Evolutionary conservation across 2,888 invertebrate genomes (phyloP).

Genomic region (Anaspis maculata): DNA sequence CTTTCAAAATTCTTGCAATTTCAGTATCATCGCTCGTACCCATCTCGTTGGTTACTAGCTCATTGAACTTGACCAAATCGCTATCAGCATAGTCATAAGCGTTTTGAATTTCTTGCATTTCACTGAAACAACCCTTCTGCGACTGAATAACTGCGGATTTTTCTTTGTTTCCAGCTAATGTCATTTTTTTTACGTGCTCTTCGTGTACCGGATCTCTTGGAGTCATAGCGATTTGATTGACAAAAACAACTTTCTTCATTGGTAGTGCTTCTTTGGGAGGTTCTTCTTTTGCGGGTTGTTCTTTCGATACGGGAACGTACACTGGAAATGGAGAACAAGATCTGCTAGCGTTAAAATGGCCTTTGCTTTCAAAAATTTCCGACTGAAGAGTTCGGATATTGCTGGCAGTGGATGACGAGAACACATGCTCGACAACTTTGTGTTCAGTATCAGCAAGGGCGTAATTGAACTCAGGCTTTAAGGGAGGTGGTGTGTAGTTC

Average conservation of each 20-base stretch:
- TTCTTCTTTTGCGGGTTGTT: constrained; percentile 3
- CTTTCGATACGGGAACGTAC: constrained; percentile 28
- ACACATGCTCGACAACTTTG: constrained; percentile 28
- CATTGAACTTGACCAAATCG: constrained; percentile 12
- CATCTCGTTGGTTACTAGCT: constrained; percentile 13
- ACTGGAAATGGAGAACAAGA: constrained; percentile 32
- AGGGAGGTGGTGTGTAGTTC: constrained; percentile 12
- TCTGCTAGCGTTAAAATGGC: constrained; percentile 36
- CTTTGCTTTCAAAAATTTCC: constrained; percentile 38
- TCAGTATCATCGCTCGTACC: constrained; percentile 14
- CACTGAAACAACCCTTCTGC: constrained; percentile 33
- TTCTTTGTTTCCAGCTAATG: constrained; percentile 24
- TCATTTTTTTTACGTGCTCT: constrained; percentile 26
- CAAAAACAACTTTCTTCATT: constrained; percentile 19
- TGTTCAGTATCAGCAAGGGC: constrained; percentile 25
- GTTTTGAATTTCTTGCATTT: constrained; percentile 31
- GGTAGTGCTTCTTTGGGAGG: neutral
- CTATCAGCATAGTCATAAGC: constrained; percentile 26
- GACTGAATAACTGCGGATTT: constrained; percentile 27
- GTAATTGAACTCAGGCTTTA: constrained; percentile 32
- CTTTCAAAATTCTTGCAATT: constrained; percentile 15
- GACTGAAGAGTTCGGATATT: constrained; percentile 32
- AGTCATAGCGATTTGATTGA: constrained; percentile 16
- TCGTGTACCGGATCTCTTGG: constrained; percentile 24
- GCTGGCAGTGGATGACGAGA: constrained; percentile 18